Percentiles rank a stretch among this genome's conserved stretches.
These are phyloP conservation scores for Acinonyx jubatus DNA, from an alignment of 2,113 vertebrate species.

Conservation along the genomic window DNA sequence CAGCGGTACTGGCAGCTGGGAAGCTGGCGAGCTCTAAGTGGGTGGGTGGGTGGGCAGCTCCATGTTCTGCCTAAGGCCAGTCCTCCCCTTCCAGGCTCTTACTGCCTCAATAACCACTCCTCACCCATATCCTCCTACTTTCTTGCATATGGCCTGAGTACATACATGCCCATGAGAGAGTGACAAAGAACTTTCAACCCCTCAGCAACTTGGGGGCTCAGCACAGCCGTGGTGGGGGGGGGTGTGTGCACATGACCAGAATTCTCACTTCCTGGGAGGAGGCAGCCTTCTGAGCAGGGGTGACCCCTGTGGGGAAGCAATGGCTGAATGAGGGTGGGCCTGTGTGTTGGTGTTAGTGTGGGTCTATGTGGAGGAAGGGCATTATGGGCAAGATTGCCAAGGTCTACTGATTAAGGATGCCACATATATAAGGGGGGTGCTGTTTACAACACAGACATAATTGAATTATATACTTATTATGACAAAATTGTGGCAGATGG, in stretches of 20 bases:
- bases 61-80: not conserved
- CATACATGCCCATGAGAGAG: not conserved
- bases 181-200: not conserved
- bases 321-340: not conserved
- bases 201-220: not conserved
- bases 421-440: not conserved
- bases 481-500: conserved; percentile 40
- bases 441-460: not conserved
- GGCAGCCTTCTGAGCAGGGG: not conserved
- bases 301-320: not conserved
- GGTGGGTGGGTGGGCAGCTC: not conserved
- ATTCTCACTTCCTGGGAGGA: not conserved
- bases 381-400: not conserved
- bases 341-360: not conserved
- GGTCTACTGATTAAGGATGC: not conserved
- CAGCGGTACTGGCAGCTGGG: conserved; percentile 60
- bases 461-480: not conserved
- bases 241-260: not conserved
- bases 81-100: not conserved
- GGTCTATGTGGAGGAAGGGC: not conserved
- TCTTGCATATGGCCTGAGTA: not conserved
- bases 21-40: not conserved
- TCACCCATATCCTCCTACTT: not conserved
- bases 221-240: not conserved
- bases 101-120: not conserved